A percentile compares a stretch with the other conserved stretches of the same genome.
Evolutionary conservation across 1,140 invertebrate genomes (phyloP).

Genomic region (Dreissena rostriformis): DNA sequence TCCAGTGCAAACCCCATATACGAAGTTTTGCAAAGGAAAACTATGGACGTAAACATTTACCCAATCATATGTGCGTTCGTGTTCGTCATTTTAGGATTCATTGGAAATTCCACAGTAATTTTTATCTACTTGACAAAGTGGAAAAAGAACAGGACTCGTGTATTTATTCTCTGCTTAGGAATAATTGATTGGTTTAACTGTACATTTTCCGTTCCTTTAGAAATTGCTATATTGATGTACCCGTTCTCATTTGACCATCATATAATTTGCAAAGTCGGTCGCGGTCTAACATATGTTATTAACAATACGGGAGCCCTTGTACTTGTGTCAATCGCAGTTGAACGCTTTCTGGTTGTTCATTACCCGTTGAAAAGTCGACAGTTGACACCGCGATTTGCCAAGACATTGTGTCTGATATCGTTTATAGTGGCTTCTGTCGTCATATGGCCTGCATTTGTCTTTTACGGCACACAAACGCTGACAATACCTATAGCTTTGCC

Average conservation of each 20-base stretch:
- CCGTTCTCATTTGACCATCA: constrained; percentile 34
- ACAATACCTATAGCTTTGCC: not conserved
- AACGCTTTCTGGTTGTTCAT: constrained; percentile 43
- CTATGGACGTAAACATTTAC: constrained; percentile 23
- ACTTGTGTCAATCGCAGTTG: constrained; percentile 45
- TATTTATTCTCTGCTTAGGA: constrained; percentile 42
- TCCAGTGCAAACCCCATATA: no score
- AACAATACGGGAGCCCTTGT: constrained; percentile 45
- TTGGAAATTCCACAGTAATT: constrained; percentile 44
- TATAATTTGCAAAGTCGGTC: constrained; percentile 46
- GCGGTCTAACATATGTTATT: constrained; percentile 27
- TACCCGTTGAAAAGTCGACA: constrained; percentile 43
- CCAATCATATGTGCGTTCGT: constrained; percentile 32
- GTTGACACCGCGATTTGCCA: constrained; percentile 35
- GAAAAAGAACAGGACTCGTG: constrained; percentile 51
- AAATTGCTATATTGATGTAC: constrained; percentile 31
- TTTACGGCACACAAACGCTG: constrained; percentile 37
- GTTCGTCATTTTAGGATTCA: constrained; percentile 19
- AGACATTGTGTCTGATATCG: constrained; percentile 25
- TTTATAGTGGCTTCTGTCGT: constrained; percentile 19
- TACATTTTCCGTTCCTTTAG: constrained; percentile 47
- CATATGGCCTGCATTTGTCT: constrained; percentile 49
- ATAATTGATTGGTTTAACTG: constrained; percentile 42
- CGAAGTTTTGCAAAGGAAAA: no score
- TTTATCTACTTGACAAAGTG: constrained; percentile 37